Evolutionary conservation across 2,113 vertebrate species (phyloP).

Genomic region (Solenodon paradoxus): DNA sequence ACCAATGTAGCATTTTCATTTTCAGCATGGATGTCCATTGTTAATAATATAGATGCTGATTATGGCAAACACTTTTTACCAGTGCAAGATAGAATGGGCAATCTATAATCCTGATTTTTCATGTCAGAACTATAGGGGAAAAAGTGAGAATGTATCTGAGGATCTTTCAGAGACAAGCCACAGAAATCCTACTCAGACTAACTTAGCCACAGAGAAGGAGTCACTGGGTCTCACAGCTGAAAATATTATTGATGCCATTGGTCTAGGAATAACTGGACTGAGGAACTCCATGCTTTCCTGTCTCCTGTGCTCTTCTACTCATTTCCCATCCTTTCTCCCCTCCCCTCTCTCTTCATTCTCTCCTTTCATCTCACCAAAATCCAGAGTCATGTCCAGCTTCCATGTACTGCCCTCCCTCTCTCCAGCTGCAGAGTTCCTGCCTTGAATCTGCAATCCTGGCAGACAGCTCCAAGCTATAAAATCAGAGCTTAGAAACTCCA

Average conservation of each 20-base stretch:
- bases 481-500: not conserved
- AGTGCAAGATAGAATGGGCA: not conserved
- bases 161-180: not conserved
- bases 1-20: not conserved
- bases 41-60: not conserved
- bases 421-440: not conserved
- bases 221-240: not conserved
- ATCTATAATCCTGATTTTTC: not conserved
- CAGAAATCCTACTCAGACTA: not conserved
- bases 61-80: not conserved
- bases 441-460: not conserved
- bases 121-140: conserved; percentile 28
- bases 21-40: not conserved
- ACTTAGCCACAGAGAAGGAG: not conserved
- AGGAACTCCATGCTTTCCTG: not conserved
- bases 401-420: not conserved
- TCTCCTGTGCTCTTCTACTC: not conserved
- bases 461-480: not conserved
- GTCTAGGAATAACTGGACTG: not conserved
- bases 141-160: not conserved
- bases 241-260: not conserved
- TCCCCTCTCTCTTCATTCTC: not conserved
- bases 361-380: not conserved
- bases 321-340: not conserved
- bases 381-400: not conserved